Evolutionary conservation across 37 sponge, comb jelly and placozoan genomes (phyloP), one percentile per base, ranked within the genome.

Genomic region (Hexactinellida sp.): DNA sequence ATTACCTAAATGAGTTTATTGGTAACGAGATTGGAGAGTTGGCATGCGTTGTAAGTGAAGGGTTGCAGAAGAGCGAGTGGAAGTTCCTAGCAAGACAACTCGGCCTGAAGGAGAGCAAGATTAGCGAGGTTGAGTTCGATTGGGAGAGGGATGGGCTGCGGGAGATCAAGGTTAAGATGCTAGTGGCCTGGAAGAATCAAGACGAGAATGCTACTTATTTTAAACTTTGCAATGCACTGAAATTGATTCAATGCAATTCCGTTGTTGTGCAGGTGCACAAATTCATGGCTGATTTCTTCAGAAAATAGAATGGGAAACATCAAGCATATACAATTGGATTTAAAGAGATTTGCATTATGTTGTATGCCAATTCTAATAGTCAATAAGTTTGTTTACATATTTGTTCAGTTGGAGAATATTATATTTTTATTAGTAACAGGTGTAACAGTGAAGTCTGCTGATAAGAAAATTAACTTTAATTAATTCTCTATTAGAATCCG

Each of bases 111-210:
- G 76, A 63, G 34, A 23, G 76, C 3, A 63, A 63, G 76, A 63
- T 63, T n/a, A 63, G 76, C 13, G 76, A 63, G 76, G 5, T 63
- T 63, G 76, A 63, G 76, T 63, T 21, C 34, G 76, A 63, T n/a
- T 63, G 76, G 76, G 76, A 63, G 76, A 63, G 76, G 34, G 76
- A 63, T 63, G 76, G 76, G 76, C 13, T 63, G 34, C 76, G 13
- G 30, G 76, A 63, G 13, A 23, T 63, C 13, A 63, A 63, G 13
- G 30, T 63, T 25, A 63, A 63, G 34, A 63, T 63, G 76, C 25
- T 63, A 63, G 21, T 63, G 34, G 76, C 21, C 13, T 63, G 76
- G 76, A 63, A 23, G 76, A 63, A 63, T 7, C 76, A 63, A 63
- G 76, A 63, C 13, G 76, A 63, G 3, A n/a, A 63, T 25, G 76